phyloP scores from a whole-genome alignment of 2,888 invertebrate species.

The Nysson spinosus region DNA sequence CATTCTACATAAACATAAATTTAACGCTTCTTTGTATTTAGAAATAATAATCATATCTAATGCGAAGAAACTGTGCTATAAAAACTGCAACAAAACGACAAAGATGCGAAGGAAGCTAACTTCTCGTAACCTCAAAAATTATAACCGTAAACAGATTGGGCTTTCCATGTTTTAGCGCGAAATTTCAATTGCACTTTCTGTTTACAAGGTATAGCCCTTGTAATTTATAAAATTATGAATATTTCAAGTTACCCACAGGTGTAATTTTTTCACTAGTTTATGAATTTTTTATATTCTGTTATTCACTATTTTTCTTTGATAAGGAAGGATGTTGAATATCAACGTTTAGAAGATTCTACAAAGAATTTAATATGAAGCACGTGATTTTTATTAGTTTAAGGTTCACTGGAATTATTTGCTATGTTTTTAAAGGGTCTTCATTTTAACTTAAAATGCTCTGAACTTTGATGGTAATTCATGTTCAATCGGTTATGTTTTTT shows the following conservation, averaged over 20 bases:
- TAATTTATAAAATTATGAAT: neutral
- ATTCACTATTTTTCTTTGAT: neutral
- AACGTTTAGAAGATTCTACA: no score
- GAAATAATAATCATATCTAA: slow-evolving; percentile 10
- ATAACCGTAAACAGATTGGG: slow-evolving; percentile 53
- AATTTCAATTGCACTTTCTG: slow-evolving; percentile 52
- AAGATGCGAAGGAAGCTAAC: slow-evolving; percentile 37
- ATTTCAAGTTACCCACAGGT: neutral
- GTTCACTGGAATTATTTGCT: neutral
- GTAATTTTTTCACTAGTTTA: neutral
- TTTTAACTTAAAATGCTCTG: neutral
- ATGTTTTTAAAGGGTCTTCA: neutral
- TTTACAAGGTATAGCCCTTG: neutral
- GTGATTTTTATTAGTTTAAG: no score
- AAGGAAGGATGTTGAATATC: no score
- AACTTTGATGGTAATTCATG: no score
- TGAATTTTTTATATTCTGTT: neutral
- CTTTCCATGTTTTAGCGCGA: slow-evolving; percentile 62
- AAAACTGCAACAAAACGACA: slow-evolving; percentile 17
- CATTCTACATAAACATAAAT: slow-evolving; percentile 9
- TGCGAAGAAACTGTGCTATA: slow-evolving; percentile 12
- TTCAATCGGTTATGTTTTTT: no score
- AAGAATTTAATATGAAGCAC: no score
- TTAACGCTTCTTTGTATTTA: slow-evolving; percentile 3
- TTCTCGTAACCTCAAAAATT: slow-evolving; percentile 58